Percentiles rank a stretch among this genome's conserved stretches.
Evolutionary conservation across 1,140 invertebrate genomes (phyloP).

Genomic region (Oryctes rhinoceros): DNA sequence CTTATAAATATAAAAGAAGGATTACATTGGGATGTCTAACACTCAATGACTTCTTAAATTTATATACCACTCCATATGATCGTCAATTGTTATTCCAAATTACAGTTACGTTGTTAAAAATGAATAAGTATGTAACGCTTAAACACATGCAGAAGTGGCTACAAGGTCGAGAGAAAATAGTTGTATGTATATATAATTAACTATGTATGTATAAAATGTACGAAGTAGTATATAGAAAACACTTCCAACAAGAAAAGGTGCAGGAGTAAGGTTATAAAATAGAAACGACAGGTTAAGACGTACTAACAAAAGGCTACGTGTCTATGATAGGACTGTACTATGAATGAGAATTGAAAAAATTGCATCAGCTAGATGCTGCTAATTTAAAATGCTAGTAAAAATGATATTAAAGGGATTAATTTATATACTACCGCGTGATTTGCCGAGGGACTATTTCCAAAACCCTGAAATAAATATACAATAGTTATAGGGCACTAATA

Average conservation of each 20-base stretch:
- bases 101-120: neutral
- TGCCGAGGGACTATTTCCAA: slow-evolving; percentile 62
- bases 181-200: slow-evolving; percentile 19
- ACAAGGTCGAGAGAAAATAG: slow-evolving; percentile 24
- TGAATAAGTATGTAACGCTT: neutral
- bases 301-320: slow-evolving; percentile 39
- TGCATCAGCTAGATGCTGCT: slow-evolving; percentile 45
- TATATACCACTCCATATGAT: neutral
- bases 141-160: slow-evolving; percentile 32
- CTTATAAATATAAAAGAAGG: neutral
- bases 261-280: slow-evolving; percentile 38
- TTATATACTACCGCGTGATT: slow-evolving; percentile 65
- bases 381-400: slow-evolving; percentile 47
- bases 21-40: neutral
- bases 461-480: slow-evolving; percentile 61
- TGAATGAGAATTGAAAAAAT: slow-evolving; percentile 58
- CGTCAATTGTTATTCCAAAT: neutral
- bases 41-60: neutral
- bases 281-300: slow-evolving; percentile 42
- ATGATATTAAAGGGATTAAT: slow-evolving; percentile 57
- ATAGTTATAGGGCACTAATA: slow-evolving; percentile 51
- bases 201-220: slow-evolving; percentile 29
- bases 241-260: slow-evolving; percentile 39
- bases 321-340: slow-evolving; percentile 59
- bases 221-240: slow-evolving; percentile 14